phyloP scores from a whole-genome alignment of 2,888 invertebrate species.

The Lasioglossum pauxillum region DNA sequence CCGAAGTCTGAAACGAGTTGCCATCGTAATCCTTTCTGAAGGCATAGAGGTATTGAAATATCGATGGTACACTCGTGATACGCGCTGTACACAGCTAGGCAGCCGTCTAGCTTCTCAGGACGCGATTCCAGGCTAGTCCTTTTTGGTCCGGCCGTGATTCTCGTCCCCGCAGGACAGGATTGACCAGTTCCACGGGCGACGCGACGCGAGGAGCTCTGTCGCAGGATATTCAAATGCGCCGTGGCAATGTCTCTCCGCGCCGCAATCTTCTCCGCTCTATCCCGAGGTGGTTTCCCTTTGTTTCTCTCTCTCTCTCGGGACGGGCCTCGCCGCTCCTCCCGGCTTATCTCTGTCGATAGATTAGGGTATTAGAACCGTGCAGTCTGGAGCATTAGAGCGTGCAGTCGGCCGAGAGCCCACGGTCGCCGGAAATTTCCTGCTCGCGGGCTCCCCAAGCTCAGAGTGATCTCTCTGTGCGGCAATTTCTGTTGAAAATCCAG shows the following conservation, averaged over 20 bases:
- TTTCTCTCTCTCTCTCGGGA: conserved; percentile 38
- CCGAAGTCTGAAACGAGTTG: not conserved
- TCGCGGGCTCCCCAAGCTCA: not conserved
- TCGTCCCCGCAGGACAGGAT: conserved; percentile 66
- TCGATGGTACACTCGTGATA: not conserved
- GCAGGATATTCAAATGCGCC: conserved; percentile 67
- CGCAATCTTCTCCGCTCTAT: not conserved
- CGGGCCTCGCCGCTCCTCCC: not conserved
- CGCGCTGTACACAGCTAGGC: not conserved
- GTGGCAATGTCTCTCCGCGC: conserved; percentile 41
- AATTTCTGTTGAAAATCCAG: not conserved
- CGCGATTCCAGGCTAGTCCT: conserved; percentile 61
- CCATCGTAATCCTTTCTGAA: not conserved
- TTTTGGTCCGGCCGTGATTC: conserved; percentile 60
- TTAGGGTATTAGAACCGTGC: conserved; percentile 1
- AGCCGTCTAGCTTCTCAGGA: conserved; percentile 22
- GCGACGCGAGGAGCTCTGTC: conserved; percentile 11
- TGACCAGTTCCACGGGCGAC: conserved; percentile 65
- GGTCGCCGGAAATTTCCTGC: not conserved
- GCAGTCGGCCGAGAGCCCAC: not conserved
- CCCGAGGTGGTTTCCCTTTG: conserved; percentile 6
- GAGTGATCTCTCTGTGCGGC: not conserved
- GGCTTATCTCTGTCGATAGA: conserved; percentile 1
- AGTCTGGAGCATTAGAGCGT: not conserved
- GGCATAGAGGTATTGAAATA: not conserved